These are phyloP conservation scores for Pentalonia nigronervosa DNA, from an alignment of 1,140 invertebrate species.

Conservation along the genomic window DNA sequence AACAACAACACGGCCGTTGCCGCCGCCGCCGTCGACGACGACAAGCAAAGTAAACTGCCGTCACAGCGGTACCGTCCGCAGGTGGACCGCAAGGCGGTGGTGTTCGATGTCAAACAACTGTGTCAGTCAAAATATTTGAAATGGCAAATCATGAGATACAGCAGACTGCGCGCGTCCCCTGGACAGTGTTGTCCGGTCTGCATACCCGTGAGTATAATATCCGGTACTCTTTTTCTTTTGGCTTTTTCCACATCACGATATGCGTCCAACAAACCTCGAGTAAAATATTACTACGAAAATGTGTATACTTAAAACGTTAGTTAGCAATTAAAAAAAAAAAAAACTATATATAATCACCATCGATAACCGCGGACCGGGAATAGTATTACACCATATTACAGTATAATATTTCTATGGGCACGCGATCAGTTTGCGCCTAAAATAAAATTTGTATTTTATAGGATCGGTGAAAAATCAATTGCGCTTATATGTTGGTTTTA, in stretches of 20 bases:
- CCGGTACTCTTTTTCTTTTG: background rate
- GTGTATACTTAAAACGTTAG: too few species aligned
- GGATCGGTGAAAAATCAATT: too few species aligned
- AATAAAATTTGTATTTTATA: background rate
- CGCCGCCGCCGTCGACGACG: too few species aligned
- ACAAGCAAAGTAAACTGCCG: background rate
- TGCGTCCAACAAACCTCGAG: background rate
- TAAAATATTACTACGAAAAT: background rate
- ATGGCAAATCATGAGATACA: slow-evolving; percentile 20
- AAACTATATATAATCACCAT: too few species aligned
- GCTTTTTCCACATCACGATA: background rate
- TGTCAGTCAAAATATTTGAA: background rate
- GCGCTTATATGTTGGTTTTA: too few species aligned
- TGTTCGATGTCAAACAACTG: background rate
- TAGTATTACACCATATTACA: too few species aligned
- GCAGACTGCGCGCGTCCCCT: background rate
- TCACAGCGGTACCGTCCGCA: background rate
- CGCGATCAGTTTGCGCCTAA: too few species aligned
- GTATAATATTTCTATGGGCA: too few species aligned
- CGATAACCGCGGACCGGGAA: too few species aligned
- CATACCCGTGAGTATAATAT: slow-evolving; percentile 14
- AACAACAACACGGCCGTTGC: background rate
- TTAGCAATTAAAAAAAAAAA: too few species aligned
- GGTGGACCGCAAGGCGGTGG: background rate
- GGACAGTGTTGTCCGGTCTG: slow-evolving; percentile 40